A percentile compares a stretch with the other conserved stretches of the same genome.
Evolutionary conservation across 1,140 invertebrate genomes (phyloP).

Genomic region (Zaprionus inermis): DNA sequence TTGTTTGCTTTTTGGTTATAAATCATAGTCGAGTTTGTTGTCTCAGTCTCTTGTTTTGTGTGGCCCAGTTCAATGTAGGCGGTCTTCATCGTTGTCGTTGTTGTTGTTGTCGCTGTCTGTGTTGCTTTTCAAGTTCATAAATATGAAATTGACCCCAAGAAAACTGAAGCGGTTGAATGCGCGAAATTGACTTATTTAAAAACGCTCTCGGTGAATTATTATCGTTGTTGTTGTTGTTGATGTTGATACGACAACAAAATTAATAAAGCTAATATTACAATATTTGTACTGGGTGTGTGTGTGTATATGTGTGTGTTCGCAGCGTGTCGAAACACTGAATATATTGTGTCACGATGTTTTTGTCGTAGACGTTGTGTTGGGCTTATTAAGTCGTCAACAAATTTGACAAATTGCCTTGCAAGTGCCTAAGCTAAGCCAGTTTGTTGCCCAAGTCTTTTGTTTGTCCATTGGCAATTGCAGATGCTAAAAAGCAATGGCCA

Average conservation of each 20-base stretch:
- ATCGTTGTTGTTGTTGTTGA: slow-evolving; percentile 1
- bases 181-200: slow-evolving; percentile 39
- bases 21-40: slow-evolving; percentile 66
- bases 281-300: slow-evolving; percentile 7
- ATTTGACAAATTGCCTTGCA: slow-evolving; percentile 49
- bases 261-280: slow-evolving; percentile 21
- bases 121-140: slow-evolving; percentile 68
- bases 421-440: slow-evolving; percentile 35
- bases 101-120: slow-evolving; percentile 27
- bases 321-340: slow-evolving; percentile 32
- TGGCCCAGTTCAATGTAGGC: slow-evolving; percentile 41
- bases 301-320: not conserved
- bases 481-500: slow-evolving; percentile 41
- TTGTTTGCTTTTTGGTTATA: slow-evolving; percentile 42
- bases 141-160: slow-evolving; percentile 51
- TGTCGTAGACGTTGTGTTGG: slow-evolving; percentile 29
- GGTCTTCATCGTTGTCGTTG: slow-evolving; percentile 4
- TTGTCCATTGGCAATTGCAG: slow-evolving; percentile 47
- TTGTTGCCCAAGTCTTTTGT: slow-evolving; percentile 51
- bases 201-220: not conserved
- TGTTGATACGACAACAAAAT: slow-evolving; percentile 12
- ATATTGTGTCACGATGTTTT: slow-evolving; percentile 41
- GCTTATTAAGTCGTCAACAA: slow-evolving; percentile 52
- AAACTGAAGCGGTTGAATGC: slow-evolving; percentile 12
- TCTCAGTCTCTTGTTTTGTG: slow-evolving; percentile 50